Evolutionary conservation across 2,888 invertebrate species (phyloP).

Genomic region (Molanna angustata): DNA sequence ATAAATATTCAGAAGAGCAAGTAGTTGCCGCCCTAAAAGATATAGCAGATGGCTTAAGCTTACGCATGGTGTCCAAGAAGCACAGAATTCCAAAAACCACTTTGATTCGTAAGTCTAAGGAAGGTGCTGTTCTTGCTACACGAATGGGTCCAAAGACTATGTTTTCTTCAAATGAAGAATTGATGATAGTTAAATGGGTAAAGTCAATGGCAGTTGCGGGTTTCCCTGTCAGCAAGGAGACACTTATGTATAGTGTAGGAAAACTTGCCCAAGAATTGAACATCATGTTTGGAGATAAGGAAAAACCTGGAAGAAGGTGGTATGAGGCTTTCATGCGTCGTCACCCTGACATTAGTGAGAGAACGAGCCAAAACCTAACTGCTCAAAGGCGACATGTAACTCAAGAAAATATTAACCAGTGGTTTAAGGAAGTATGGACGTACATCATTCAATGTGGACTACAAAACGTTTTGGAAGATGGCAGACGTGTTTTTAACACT

Average conservation of each 20-base stretch:
- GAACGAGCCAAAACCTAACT: conserved; percentile 13
- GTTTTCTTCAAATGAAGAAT: conserved; percentile 31
- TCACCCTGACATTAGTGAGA: conserved; percentile 28
- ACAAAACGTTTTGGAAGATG: conserved; percentile 6
- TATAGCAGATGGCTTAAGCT: too few species aligned
- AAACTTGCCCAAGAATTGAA: conserved; percentile 25
- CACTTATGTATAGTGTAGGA: conserved; percentile 32
- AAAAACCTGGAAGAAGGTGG: conserved; percentile 30
- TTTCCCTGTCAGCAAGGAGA: conserved; percentile 30
- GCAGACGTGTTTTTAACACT: conserved; percentile 8
- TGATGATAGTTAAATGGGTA: conserved; percentile 32
- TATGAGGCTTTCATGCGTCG: conserved; percentile 24
- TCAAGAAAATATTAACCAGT: background rate
- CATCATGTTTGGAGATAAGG: conserved; percentile 27
- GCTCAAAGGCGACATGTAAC: background rate
- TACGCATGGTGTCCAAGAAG: too few species aligned
- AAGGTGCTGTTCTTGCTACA: conserved; percentile 17
- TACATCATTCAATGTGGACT: background rate
- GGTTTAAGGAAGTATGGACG: background rate
- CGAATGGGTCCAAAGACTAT: conserved; percentile 32
- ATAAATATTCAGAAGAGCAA: too few species aligned
- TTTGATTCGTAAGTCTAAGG: conserved; percentile 14
- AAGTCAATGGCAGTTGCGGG: conserved; percentile 23
- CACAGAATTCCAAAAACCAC: conserved; percentile 32
- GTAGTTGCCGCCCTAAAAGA: too few species aligned